phyloP scores from a whole-genome alignment of 2,797 vertebrate genomes.

The Sebastes reedi region DNA sequence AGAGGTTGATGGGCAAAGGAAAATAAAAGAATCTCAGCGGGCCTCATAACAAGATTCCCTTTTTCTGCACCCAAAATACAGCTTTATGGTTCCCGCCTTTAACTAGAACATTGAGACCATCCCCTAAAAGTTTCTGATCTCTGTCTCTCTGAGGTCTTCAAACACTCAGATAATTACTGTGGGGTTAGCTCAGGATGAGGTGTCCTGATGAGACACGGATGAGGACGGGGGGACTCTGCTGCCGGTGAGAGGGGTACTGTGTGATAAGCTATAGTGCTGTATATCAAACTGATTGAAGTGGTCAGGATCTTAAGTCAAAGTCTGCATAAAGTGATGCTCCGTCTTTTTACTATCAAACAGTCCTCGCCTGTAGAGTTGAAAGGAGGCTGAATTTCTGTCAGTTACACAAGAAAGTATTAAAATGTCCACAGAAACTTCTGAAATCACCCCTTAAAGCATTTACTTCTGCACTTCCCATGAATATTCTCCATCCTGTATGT shows the following conservation, averaged over 20 bases:
- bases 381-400: not conserved
- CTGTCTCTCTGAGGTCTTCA: constrained; percentile 26
- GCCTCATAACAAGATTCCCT: not conserved
- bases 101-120: constrained; percentile 13
- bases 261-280: not conserved
- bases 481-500: not conserved
- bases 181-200: constrained; percentile 13
- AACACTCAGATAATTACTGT: constrained; percentile 30
- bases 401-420: not conserved
- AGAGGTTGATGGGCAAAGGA: constrained; percentile 8
- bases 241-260: not conserved
- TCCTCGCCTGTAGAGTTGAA: not conserved
- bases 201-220: not conserved
- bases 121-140: not conserved
- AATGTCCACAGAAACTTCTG: not conserved
- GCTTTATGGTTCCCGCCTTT: constrained; percentile 4
- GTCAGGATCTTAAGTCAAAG: not conserved
- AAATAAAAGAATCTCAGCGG: constrained; percentile 21
- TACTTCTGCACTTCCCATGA: not conserved
- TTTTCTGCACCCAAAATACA: constrained; percentile 5
- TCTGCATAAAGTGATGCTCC: not conserved
- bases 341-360: not conserved
- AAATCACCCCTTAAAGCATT: not conserved
- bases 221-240: not conserved
- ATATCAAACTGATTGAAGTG: constrained; percentile 12